Conservation (phyloP, 53 echinoderm and acorn worm species). For the Holothuria leucospilota region DNA sequence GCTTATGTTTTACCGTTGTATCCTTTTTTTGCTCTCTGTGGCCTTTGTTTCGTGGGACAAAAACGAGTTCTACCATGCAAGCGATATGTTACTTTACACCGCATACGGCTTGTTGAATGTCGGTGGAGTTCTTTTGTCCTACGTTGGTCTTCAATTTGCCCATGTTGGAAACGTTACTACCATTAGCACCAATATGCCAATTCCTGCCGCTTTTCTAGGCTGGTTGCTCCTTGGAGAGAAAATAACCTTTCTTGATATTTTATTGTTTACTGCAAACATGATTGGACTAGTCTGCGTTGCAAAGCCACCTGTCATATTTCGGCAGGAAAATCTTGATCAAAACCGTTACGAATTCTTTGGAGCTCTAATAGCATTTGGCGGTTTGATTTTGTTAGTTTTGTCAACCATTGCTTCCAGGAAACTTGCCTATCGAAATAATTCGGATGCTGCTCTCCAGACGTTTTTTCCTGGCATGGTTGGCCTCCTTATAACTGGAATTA, state of each 20-base stretch:
- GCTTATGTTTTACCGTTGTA: background rate
- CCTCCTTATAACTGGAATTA: background rate
- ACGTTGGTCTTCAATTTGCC: background rate
- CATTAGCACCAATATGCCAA: slow-evolving; percentile 1
- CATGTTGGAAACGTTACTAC: background rate
- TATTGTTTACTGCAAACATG: background rate
- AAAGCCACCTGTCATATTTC: background rate
- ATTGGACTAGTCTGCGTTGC: background rate
- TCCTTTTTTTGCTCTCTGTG: background rate
- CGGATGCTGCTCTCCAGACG: background rate
- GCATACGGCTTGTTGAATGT: background rate
- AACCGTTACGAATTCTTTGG: background rate
- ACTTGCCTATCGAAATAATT: background rate
- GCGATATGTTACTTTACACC: background rate
- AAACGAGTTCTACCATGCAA: background rate
- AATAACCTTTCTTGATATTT: background rate
- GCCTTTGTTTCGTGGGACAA: background rate
- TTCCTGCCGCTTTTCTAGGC: background rate
- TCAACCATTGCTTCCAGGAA: background rate
- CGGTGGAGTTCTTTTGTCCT: background rate
- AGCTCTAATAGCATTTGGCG: background rate
- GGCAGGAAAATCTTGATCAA: background rate
- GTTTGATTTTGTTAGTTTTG: background rate
- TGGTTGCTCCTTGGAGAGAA: background rate
- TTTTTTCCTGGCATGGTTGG: background rate